These are phyloP conservation scores for Notamacropus eugenii DNA, from an alignment of 2,797 vertebrate species.

Conservation along the genomic window DNA sequence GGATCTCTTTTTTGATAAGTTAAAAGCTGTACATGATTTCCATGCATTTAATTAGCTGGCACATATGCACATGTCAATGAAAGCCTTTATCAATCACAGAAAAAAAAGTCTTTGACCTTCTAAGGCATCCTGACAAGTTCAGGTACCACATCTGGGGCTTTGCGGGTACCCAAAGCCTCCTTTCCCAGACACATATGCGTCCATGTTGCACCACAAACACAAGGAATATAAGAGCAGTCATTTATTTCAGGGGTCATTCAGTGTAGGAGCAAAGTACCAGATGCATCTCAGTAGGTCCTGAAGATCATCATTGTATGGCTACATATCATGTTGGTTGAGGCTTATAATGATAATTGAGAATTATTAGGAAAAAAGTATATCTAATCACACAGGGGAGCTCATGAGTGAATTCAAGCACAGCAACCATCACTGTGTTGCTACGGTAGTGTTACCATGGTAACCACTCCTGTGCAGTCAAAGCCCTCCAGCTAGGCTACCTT, in stretches of 20 bases:
- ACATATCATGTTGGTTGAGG: background rate
- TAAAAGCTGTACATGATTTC: constrained; percentile 84
- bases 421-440: background rate
- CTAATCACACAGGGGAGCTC: background rate
- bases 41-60: constrained; percentile 82
- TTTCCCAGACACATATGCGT: background rate
- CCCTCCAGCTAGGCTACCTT: background rate
- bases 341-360: background rate
- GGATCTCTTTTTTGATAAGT: constrained; percentile 79
- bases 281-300: background rate
- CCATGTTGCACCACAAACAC: background rate
- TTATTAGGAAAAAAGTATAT: background rate
- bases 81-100: background rate
- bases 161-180: background rate
- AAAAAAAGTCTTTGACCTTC: background rate
- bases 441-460: background rate
- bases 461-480: background rate
- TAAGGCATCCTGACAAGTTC: background rate
- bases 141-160: background rate
- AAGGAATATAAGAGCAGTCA: background rate
- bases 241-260: background rate
- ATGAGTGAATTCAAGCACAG: background rate
- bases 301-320: background rate
- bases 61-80: constrained; percentile 57
- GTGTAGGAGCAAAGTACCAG: background rate